Conservation (phyloP, 2,113 vertebrate species). For the Microcebus ravelobensis region DNA sequence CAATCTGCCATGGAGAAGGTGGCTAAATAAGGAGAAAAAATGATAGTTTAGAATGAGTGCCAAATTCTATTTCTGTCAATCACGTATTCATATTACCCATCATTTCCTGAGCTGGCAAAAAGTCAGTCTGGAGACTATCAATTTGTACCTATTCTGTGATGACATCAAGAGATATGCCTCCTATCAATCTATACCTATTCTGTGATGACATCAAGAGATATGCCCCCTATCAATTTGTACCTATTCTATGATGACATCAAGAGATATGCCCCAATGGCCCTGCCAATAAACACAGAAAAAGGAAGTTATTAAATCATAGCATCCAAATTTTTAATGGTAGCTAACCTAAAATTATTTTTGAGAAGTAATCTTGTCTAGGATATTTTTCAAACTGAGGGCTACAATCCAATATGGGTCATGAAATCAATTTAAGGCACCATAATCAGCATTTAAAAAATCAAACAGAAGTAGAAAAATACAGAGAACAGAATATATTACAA, state of each 20-base stretch:
- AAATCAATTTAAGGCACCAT: constrained; percentile 24
- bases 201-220: constrained; percentile 24
- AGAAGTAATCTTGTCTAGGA: constrained; percentile 36
- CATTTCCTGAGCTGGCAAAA: constrained; percentile 67
- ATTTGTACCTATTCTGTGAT: constrained; percentile 28
- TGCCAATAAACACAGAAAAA: constrained; percentile 22
- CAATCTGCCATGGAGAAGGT: constrained; percentile 10
- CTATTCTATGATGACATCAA: constrained; percentile 26
- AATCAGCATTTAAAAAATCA: constrained; percentile 41
- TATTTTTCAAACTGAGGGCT: constrained; percentile 38
- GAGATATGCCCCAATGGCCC: background rate
- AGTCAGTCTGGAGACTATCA: constrained; percentile 56
- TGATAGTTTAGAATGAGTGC: constrained; percentile 45
- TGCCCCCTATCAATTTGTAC: constrained; percentile 42
- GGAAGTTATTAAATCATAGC: background rate
- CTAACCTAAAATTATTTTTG: constrained; percentile 38
- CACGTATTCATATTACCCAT: constrained; percentile 62
- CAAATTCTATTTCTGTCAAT: constrained; percentile 72
- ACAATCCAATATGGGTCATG: background rate
- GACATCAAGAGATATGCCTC: background rate
- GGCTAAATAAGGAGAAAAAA: constrained; percentile 56
- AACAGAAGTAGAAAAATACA: constrained; percentile 26
- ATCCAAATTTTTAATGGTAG: background rate
- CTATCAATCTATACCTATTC: constrained; percentile 55
- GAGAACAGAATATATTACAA: constrained; percentile 15